Conservation (phyloP, 2,797 vertebrate species). For the Neoniphon sammara region DNA sequence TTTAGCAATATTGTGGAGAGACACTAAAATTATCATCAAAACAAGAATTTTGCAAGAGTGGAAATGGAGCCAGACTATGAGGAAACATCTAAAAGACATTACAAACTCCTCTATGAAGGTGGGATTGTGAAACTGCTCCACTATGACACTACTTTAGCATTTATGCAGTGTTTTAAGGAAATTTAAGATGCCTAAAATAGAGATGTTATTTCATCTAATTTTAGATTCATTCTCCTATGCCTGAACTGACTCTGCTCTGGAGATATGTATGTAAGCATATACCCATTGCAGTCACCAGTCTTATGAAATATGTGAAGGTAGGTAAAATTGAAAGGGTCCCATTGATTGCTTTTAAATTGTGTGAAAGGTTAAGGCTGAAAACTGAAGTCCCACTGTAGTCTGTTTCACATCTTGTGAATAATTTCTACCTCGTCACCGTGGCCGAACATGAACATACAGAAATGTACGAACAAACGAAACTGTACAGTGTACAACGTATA, state of each 20-base stretch:
- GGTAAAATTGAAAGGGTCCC: slow-evolving; percentile 1
- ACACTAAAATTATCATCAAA: not conserved
- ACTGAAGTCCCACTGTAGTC: not conserved
- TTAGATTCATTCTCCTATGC: slow-evolving; percentile 30
- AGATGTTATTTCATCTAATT: slow-evolving; percentile 35
- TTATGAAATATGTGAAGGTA: slow-evolving; percentile 39
- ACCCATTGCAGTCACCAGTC: slow-evolving; percentile 38
- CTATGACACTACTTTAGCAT: not conserved
- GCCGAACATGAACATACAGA: not conserved
- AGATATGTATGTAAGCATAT: not conserved
- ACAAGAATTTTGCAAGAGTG: slow-evolving; percentile 49
- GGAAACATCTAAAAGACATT: slow-evolving; percentile 24
- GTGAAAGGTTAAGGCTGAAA: slow-evolving; percentile 17
- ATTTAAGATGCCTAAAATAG: slow-evolving; percentile 1
- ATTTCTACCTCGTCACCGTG: not conserved
- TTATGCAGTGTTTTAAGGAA: slow-evolving; percentile 18
- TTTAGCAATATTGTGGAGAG: not conserved
- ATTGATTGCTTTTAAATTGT: not conserved
- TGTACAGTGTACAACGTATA: no score
- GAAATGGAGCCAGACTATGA: slow-evolving; percentile 42
- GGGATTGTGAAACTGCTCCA: slow-evolving; percentile 30
- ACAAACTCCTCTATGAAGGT: slow-evolving; percentile 16
- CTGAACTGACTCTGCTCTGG: not conserved
- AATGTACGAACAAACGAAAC: no score
- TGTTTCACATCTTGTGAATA: not conserved